A percentile compares a stretch with the other conserved stretches of the same genome.
Conservation (phyloP, 2,888 invertebrate genomes). For the Drosophila colorata region DNA sequence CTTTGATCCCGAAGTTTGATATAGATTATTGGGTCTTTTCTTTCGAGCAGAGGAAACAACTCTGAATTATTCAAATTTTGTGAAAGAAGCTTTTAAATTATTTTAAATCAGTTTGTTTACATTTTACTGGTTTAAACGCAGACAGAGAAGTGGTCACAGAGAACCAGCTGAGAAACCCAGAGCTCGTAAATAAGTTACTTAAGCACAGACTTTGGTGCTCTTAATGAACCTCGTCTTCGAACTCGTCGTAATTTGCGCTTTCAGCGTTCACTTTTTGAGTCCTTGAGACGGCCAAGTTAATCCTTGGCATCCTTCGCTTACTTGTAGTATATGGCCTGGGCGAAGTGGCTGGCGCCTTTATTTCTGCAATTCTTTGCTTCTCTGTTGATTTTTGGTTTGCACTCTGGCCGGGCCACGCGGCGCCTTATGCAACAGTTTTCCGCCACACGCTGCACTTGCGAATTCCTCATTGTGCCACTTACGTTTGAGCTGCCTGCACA, state of each 20-base stretch:
- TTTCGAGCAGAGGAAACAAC: too few relatives aligned
- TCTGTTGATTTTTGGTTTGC: constrained; percentile 41
- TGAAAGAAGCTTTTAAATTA: too few relatives aligned
- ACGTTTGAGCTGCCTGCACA: constrained; percentile 18
- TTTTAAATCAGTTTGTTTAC: too few relatives aligned
- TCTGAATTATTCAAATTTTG: too few relatives aligned
- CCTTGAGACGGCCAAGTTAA: constrained; percentile 32
- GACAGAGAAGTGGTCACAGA: neutral
- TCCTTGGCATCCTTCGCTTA: constrained; percentile 15
- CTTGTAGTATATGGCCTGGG: neutral
- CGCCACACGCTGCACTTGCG: constrained; percentile 18
- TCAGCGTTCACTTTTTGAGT: constrained; percentile 10
- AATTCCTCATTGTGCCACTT: constrained; percentile 47
- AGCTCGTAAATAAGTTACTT: constrained; percentile 3
- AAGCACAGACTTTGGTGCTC: neutral
- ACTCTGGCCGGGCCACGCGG: constrained; percentile 29
- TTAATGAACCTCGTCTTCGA: constrained; percentile 1
- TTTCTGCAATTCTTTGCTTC: constrained; percentile 21
- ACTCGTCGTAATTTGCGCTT: constrained; percentile 4
- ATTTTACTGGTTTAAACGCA: too few relatives aligned
- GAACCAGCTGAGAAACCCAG: neutral
- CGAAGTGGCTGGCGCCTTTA: constrained; percentile 23
- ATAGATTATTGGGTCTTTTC: too few relatives aligned
- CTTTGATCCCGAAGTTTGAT: too few relatives aligned
- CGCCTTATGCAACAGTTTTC: constrained; percentile 55